Evolutionary conservation across 2,113 vertebrate species (phyloP).

Genomic region (Clinocottus analis): DNA sequence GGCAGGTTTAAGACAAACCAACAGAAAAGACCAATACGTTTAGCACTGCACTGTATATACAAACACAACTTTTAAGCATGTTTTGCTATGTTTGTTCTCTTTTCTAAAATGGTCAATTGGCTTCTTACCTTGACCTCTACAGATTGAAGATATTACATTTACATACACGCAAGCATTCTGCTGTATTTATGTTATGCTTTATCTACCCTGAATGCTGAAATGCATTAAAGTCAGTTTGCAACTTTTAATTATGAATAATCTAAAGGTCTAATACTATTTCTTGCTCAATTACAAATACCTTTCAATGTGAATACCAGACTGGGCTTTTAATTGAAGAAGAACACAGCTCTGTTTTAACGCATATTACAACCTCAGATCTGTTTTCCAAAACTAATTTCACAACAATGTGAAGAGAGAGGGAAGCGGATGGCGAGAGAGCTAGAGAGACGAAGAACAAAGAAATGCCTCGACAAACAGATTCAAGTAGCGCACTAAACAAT

Average conservation of each 20-base stretch:
- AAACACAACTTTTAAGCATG: too few species aligned
- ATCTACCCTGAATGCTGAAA: neutral
- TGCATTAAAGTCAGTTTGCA: neutral
- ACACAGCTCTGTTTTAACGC: neutral
- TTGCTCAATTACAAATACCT: neutral
- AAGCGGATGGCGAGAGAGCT: neutral
- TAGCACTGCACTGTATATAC: too few species aligned
- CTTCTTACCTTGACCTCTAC: neutral
- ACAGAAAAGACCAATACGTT: too few species aligned
- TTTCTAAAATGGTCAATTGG: too few species aligned
- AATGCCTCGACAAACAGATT: neutral
- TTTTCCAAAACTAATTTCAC: constrained; percentile 29
- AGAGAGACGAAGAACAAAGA: constrained; percentile 15
- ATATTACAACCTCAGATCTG: neutral
- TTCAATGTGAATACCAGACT: constrained; percentile 12
- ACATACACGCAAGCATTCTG: neutral
- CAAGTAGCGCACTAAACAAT: constrained; percentile 4
- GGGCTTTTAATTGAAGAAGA: constrained; percentile 9
- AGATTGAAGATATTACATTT: neutral
- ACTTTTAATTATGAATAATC: constrained; percentile 20
- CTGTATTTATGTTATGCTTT: neutral
- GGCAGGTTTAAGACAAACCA: too few species aligned
- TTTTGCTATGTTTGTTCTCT: too few species aligned
- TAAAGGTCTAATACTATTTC: constrained; percentile 3
- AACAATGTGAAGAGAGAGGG: neutral